Base-by-base conservation (phyloP, 2,888 invertebrate species). In the Unio delphinus region DNA sequence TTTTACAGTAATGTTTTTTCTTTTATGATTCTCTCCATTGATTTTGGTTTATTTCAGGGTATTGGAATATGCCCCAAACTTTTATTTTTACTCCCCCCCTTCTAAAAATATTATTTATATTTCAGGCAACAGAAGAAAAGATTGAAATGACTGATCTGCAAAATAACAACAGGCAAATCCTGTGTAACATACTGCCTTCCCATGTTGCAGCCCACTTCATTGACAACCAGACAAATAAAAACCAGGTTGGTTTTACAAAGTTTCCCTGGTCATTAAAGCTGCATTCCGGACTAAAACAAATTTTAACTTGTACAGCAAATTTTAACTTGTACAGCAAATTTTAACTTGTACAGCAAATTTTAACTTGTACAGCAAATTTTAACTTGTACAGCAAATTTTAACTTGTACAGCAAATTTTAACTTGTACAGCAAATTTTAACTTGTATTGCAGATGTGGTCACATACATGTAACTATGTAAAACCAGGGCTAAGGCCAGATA, bases 171-270 rank as follows among this genome's bases (percentile, higher is more conserved):
- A 83, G 90, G 69, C 92, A 95, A 86, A 96, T 97, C 85, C 90
- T 97, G 68, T 96, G 95, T 91, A 97, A 97, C 91, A 92, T 97
- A 78, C 92, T 97, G 69, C 97, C 97, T 45, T 94, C 95, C 67
- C 96, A 97, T 91, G 96, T 97, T 58, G 96, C 96, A 68, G 95
- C 95, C 58, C 96, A 97, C 91, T 97, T 97, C 90, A 91, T 97
- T 80, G 96, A 96, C 91, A 95, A 82, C 20, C 85, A 86, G 64
- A 74, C 78, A 58, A 82, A 75, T 55, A 85, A 77, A 72, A 80
- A 83, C 55, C 30, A 30, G 30, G 30, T 30, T 30, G 23, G 7
- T 34, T 34, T 34, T 34, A 34, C 34, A 5, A 0, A 34, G 34
- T 34, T 34, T 34, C 11, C 8, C 8, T 45, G 45, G 45, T 45